Percentiles rank a stretch among this genome's conserved stretches.
phyloP scores from a whole-genome alignment of 2,797 vertebrate species.

The Avahi laniger region DNA sequence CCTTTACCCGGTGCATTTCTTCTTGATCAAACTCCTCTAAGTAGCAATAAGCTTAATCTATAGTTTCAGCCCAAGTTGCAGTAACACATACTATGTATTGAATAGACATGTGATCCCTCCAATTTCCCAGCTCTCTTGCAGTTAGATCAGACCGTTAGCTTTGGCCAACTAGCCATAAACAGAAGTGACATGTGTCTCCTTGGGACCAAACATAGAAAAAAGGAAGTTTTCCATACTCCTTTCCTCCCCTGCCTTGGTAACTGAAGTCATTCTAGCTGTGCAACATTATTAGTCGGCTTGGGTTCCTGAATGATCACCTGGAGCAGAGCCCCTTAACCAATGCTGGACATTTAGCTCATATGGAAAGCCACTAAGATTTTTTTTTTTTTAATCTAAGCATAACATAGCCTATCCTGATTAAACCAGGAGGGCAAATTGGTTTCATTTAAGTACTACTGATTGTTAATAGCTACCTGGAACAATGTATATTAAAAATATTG shows the following conservation, averaged over 20 bases:
- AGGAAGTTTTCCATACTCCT: neutral
- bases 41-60: neutral
- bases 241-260: neutral
- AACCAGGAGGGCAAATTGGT: neutral
- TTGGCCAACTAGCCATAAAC: neutral
- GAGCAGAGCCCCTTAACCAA: neutral
- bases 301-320: neutral
- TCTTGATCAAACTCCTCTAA: neutral
- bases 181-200: neutral
- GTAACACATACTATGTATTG: neutral
- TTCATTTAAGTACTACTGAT: neutral
- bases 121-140: neutral
- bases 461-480: neutral
- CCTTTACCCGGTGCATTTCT: neutral
- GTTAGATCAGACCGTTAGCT: neutral
- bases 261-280: neutral
- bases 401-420: neutral
- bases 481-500: neutral
- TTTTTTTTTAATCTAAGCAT: neutral
- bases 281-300: too few relatives aligned
- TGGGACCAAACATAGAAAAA: neutral
- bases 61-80: neutral
- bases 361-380: neutral
- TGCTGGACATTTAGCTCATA: neutral
- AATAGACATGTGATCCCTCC: neutral